Evolutionary conservation across 2,113 vertebrate species (phyloP).

Genomic region (Dryoscopus gambensis): DNA sequence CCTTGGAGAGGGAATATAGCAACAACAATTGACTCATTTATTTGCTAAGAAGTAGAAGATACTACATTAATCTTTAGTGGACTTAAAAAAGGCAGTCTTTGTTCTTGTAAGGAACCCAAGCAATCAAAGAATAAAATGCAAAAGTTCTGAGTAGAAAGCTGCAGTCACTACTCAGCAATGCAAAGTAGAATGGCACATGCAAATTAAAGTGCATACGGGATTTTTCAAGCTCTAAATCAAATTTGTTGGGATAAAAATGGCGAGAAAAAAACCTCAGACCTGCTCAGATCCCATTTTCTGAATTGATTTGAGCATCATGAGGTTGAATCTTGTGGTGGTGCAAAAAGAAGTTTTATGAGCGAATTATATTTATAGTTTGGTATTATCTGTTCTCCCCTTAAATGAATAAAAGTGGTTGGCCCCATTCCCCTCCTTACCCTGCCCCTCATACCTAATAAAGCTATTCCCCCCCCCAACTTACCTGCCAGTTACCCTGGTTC

Average conservation of each 20-base stretch:
- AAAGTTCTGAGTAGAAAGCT: background rate
- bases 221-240: conserved; percentile 8
- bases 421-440: no score
- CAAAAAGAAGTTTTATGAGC: no score
- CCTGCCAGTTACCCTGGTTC: no score
- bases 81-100: background rate
- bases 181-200: conserved; percentile 1
- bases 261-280: background rate
- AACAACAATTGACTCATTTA: background rate
- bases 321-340: no score
- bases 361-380: no score
- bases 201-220: background rate
- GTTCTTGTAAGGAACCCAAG: background rate
- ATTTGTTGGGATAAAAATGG: background rate
- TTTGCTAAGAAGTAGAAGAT: background rate
- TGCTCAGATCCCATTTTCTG: background rate
- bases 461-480: no score
- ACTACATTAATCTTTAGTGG: background rate
- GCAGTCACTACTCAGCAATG: background rate
- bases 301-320: background rate
- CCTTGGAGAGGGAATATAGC: background rate
- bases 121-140: background rate
- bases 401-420: no score
- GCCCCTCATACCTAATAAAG: no score
- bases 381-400: no score